Base-by-base conservation (phyloP, 2,113 vertebrate genomes). In the Platycercus adscitus region DNA sequence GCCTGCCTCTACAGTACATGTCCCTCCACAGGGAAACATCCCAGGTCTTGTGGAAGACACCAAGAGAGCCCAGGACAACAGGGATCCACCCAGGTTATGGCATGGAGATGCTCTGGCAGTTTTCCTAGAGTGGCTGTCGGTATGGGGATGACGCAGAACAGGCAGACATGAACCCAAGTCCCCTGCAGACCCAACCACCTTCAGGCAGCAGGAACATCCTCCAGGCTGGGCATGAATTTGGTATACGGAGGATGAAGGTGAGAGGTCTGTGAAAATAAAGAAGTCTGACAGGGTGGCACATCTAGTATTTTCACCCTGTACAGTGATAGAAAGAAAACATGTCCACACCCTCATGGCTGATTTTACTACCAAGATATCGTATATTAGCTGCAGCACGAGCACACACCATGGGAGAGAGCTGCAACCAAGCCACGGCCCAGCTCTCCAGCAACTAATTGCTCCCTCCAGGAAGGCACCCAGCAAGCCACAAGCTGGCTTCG, bases 311-410 rank as follows among this genome's bases (percentile, higher is more conserved):
- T 88, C 44, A 58, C 33, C 56, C 56, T 72, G 44, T 88, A 72
- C 53, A 92, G 70, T 50, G 73, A 81, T 56, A 87, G 37, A 35
- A 92, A 60, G 77, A 94, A 91, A 92, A 95, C 39, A 93, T 0
- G 0, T 92, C 81, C 92, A 94, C 94, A 91, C 83, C 92, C 88
- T 87, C 66, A 77, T 96, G 92, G 91, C 58, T 84, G 65, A 93
- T 79, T 87, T 79, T 84, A 76, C 70, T 37, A 92, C 31, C 44
- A 52, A 93, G 85, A 71, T 94, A 95, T 3, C 5, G 0, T 52
- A 72, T 23, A 15, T 47, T 69, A 91, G 25, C 52, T 89, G 28
- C 35, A 94, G 70, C 6, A 3, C n/a, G n/a, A 87, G 61, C 24
- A 56, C 65, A 55, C 0, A 0, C 21, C 5, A 5, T 13, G 9